Percentiles rank a stretch among this genome's conserved stretches.
These are phyloP conservation scores for Caenorhabditis doughertyi DNA, from an alignment of 2,888 invertebrate species.

Conservation along the genomic window DNA sequence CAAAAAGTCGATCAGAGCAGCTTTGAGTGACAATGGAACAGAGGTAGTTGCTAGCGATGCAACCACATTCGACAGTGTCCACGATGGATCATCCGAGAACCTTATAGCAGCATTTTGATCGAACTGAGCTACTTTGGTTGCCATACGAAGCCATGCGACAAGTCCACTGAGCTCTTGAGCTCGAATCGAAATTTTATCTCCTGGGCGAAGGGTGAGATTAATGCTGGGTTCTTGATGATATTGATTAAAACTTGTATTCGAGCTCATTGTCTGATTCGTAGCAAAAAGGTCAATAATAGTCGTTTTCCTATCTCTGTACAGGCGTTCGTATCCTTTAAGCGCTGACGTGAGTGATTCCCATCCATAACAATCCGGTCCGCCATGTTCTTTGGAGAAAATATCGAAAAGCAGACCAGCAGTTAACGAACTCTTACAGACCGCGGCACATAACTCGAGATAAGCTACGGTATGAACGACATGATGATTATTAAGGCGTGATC, in stretches of 20 bases:
- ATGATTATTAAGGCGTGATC: conserved; percentile 66
- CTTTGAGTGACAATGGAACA: conserved; percentile 71
- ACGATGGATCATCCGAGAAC: conserved; percentile 69
- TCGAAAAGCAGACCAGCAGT: conserved; percentile 72
- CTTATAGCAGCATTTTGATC: conserved; percentile 62
- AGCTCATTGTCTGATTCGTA: conserved; percentile 31
- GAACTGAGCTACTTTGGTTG: conserved; percentile 63
- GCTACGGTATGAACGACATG: conserved; percentile 72
- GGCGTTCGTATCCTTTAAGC: conserved; percentile 67
- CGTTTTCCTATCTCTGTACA: conserved; percentile 58
- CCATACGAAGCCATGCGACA: conserved; percentile 68
- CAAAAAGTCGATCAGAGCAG: conserved; percentile 72
- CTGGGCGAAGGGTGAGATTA: conserved; percentile 29
- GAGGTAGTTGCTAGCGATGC: conserved; percentile 66
- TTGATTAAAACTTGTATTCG: conserved; percentile 19
- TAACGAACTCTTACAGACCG: conserved; percentile 65
- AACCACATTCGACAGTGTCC: conserved; percentile 65
- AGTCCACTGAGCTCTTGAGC: conserved; percentile 70
- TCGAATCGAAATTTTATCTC: conserved; percentile 60
- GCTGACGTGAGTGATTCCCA: conserved; percentile 72
- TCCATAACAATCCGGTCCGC: conserved; percentile 58
- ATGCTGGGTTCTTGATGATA: conserved; percentile 20
- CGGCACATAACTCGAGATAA: conserved; percentile 69
- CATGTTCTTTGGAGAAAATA: conserved; percentile 65
- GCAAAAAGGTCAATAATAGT: conserved; percentile 15